Evolutionary conservation across 2,113 vertebrate species (phyloP), one percentile per base, ranked within the genome.

Genomic region (Paralichthys olivaceus): DNA sequence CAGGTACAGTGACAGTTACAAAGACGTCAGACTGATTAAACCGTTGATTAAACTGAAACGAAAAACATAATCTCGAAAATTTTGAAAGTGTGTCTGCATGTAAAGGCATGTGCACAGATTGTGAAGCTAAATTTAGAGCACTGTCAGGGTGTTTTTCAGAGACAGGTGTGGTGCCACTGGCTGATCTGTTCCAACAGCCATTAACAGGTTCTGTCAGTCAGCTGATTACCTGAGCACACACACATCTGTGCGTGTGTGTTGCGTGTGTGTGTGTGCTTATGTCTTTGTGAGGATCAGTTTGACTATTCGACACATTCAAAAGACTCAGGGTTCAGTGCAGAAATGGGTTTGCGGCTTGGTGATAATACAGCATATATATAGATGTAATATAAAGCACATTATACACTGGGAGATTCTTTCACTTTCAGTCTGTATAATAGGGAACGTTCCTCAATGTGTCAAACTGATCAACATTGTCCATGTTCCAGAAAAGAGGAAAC

Each of bases 1-100:
- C 93, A 93, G 94, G 94, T 95, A 57, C 32, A 43, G 53, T 26
- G 53, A 2, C 5, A 11, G 53, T 14, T 15, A 26, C 53, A 55
- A 12, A 13, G 51, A 23, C 0, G 11, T 9, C n/a, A 25, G 22
- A 25, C 22, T 25, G 8, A 25, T n/a, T n/a, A n/a, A n/a, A n/a
- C 0, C 7, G 0, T 54, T 13, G 53, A 23, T 43, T 4, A 43
- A 43, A 34, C 32, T 29, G 25, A 32, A 59, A 59, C 13, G 12
- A 29, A 29, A 19, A 29, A 40, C 49, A n/a, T 20, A 0, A 17
- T 11, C 26, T 23, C 0, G 12, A 37, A 11, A 26, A 4, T 6
- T 54, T 22, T 3, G 14, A 0, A 15, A 1, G 17, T 40, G 1
- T 4, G 9, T 49, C 51, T 64, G 23, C 20, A 13, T 53, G n/a